These are phyloP conservation scores for Eospalax fontanierii DNA, from an alignment of 2,797 vertebrate species.

Conservation along the genomic window DNA sequence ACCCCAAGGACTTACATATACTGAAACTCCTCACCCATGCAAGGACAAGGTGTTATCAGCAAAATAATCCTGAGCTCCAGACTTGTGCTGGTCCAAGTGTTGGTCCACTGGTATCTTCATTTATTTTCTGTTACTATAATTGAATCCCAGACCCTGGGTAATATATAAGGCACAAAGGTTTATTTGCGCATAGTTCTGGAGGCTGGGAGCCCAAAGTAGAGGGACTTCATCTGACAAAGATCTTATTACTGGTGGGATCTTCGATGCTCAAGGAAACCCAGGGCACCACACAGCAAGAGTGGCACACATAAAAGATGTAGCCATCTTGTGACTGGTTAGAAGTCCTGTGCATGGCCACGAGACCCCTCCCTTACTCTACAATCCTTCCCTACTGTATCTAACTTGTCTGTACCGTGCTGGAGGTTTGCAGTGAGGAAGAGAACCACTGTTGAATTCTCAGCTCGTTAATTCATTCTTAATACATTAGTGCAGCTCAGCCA, in stretches of 20 bases:
- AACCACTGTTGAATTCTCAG: not conserved
- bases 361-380: not conserved
- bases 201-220: not conserved
- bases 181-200: not conserved
- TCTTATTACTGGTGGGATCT: too few relatives aligned
- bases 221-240: not conserved
- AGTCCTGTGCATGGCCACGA: not conserved
- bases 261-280: not conserved
- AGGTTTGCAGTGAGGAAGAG: not conserved
- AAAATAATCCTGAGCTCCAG: not conserved
- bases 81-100: too few relatives aligned
- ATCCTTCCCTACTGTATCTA: not conserved
- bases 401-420: not conserved
- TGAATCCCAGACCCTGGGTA: not conserved
- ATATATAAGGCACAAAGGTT: not conserved
- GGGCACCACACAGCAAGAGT: too few relatives aligned
- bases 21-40: too few relatives aligned
- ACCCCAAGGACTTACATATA: not conserved
- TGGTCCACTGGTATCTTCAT: not conserved
- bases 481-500: too few relatives aligned
- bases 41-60: rapidly evolving
- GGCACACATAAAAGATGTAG: not conserved
- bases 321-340: not conserved
- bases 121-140: not conserved
- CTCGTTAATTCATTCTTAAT: not conserved